phyloP scores from a whole-genome alignment of 2,888 invertebrate species.

The Caenorhabditis plicata region DNA sequence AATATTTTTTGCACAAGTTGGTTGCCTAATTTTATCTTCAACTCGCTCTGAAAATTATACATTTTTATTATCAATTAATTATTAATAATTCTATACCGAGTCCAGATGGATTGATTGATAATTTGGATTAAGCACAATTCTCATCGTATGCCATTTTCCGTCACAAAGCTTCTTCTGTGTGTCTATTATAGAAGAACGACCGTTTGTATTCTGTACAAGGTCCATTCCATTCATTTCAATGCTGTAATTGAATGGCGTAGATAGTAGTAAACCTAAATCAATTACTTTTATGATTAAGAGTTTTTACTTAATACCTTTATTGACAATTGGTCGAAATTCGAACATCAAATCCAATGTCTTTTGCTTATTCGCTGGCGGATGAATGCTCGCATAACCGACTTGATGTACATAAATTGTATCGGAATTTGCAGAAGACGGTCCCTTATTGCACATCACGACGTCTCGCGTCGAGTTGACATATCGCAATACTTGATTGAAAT shows the following conservation, averaged over 20 bases:
- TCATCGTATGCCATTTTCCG: slow-evolving; percentile 51
- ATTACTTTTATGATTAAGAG: no score
- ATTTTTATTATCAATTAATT: slow-evolving; percentile 20
- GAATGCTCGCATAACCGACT: slow-evolving; percentile 46
- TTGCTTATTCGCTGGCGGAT: neutral
- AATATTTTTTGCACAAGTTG: no score
- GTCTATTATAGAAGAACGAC: no score
- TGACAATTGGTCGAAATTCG: slow-evolving; percentile 25
- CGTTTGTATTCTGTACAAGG: no score
- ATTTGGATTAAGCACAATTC: slow-evolving; percentile 24
- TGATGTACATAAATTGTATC: slow-evolving; percentile 53
- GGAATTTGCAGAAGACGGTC: no score
- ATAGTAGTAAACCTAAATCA: no score
- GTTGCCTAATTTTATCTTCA: no score
- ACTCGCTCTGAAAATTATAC: neutral
- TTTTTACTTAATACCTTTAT: slow-evolving; percentile 34
- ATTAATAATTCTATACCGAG: no score
- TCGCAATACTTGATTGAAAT: slow-evolving; percentile 2
- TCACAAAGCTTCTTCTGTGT: slow-evolving; percentile 48
- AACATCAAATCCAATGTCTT: slow-evolving; percentile 16
- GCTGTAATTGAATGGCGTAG: no score
- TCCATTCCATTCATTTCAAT: no score
- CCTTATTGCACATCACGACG: slow-evolving; percentile 47
- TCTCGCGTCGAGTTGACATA: slow-evolving; percentile 36
- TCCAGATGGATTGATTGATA: no score